Evolutionary conservation across 2,888 invertebrate species (phyloP), one percentile per base, ranked within the genome.

Genomic region (Lochmaea crataegi): DNA sequence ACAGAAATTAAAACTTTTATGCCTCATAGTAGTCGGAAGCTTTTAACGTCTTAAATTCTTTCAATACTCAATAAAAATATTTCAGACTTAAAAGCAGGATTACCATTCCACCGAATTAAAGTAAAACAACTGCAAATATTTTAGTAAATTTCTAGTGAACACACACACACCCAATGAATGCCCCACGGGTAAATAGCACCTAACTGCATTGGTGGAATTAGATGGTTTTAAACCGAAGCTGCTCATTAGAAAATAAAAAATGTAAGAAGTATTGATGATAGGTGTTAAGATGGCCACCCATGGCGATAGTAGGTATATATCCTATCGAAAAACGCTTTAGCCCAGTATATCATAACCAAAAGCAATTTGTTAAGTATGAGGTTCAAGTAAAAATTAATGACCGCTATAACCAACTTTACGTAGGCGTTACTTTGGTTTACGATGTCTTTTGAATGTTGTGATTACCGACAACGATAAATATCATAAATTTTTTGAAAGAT

Each of bases 381-480:
- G 58, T 65, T 75, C 72, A 65, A 71, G 77, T 73, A 74, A 67
- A 79, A 82, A 82, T 82, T 81, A 82, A 83, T 81, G 81, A 76
- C 73, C 79, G 42, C 42, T 83, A 82, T 82, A 82, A 80, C 79
- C 76, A 80, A 80, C 75, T 53, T 78, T 69, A 71, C 68, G 82
- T 83, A 79, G 82, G 82, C 80, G 83, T 80, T 75, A 76, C 78
- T 77, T 76, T 78, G 78, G 73, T 80, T 81, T 81, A 82, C 78
- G 79, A 80, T 79, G 80, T 79, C 80, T 80, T 82, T 81, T 81
- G 78, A 80, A 80, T 79, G 80, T 78, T 82, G 77, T 80, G 82
- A 81, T 82, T 80, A 80, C 81, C 80, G 80, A 76, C 78, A 41
- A 74, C 76, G 81, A 82, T 82, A 81, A 82, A 81, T 79, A 78